These are phyloP conservation scores for Cotesia vestalis DNA, from an alignment of 1,140 invertebrate genomes.

Conservation along the genomic window DNA sequence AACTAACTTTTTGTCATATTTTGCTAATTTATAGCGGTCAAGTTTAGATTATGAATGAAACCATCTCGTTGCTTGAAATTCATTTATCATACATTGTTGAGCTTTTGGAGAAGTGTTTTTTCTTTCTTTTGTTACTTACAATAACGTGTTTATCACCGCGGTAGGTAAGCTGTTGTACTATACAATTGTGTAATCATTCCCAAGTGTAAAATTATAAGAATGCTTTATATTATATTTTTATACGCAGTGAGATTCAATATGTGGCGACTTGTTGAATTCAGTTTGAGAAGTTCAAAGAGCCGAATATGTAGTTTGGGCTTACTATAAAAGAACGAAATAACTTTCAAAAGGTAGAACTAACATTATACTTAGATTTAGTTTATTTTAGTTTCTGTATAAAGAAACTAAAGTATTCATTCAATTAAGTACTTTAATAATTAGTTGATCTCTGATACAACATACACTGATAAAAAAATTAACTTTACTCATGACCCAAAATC, in stretches of 20 bases:
- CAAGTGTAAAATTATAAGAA: constrained; percentile 17
- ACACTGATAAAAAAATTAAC: no score
- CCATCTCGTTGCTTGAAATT: constrained; percentile 35
- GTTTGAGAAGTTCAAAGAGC: constrained; percentile 16
- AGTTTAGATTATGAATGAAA: constrained; percentile 6
- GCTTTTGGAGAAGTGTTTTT: constrained; percentile 51
- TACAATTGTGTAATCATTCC: constrained; percentile 27
- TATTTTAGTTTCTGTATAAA: no score
- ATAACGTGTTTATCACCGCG: constrained; percentile 46
- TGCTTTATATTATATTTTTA: background rate
- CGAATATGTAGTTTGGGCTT: constrained; percentile 23
- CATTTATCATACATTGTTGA: constrained; percentile 61
- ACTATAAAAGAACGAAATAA: constrained; percentile 12
- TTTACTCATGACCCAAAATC: no score
- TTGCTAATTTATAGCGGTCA: constrained; percentile 4
- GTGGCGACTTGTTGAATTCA: constrained; percentile 7
- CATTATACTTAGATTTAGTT: constrained; percentile 3
- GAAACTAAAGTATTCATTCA: no score
- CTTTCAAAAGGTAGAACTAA: constrained; percentile 8
- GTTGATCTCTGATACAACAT: no score
- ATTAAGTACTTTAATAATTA: no score
- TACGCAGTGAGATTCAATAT: background rate
- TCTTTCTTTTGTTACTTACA: constrained; percentile 56
- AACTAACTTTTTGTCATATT: constrained; percentile 18
- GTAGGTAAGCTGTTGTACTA: constrained; percentile 52